Base-by-base conservation (phyloP, 2,797 vertebrate genomes). In the Lateolabrax maculatus region DNA sequence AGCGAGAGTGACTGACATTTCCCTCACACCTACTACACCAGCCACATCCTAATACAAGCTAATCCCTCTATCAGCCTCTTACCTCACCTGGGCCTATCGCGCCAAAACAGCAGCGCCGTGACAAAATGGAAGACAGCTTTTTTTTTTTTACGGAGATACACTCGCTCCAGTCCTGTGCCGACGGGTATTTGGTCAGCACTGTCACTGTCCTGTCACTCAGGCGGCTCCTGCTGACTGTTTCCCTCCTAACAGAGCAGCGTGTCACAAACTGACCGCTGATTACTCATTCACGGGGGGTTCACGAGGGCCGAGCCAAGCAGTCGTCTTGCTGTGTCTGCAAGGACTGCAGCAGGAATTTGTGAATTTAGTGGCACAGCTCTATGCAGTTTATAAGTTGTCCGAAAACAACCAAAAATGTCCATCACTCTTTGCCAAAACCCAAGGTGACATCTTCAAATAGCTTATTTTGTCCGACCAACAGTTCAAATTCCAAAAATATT, bases 31-130 rank as follows among this genome's bases (percentile, higher is more conserved):
- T 74, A n/a, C 66, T 57, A 71, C 57, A 93, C 85, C 73, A 80
- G 71, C 65, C 69, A 80, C 79, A 85, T 86, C 78, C 79, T 84
- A 87, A 92, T 84, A 77, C 84, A 85, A 86, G 62, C 81, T 92
- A 87, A 92, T 91, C 90, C 87, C 76, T 78, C 79, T 71, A 77
- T 87, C 88, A 89, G 87, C 84, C 77, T 87, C 86, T 90, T 79
- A 89, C 81, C 86, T 90, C 82, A 89, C 79, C 84, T 83, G 72
- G 78, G 66, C 79, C 77, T 36, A 62, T 81, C 84, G 76, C 51
- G 9, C 55, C 84, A n/a, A n/a, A 52, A 43, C 44, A 19, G 68
- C 80, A 71, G 70, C 15, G 1, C 60, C 10, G 27, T 49, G 75
- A 83, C 87, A 90, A 90, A 92, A 90, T 84, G 86, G 86, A 84